Conservation (phyloP, 2,888 invertebrate species). For the Nebria brevicollis region DNA sequence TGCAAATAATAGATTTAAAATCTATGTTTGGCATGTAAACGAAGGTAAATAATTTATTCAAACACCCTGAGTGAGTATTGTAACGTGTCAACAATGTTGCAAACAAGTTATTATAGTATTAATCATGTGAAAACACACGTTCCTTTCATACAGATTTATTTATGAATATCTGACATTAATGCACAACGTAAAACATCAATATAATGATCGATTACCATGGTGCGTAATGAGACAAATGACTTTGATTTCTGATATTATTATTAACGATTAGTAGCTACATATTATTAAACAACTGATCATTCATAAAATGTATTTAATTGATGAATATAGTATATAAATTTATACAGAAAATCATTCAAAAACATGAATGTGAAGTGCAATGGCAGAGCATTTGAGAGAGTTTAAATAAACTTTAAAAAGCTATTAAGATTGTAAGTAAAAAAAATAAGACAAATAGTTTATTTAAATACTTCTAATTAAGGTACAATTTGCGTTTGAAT, state of each 20-base stretch:
- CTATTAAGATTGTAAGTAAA: background rate
- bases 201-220: slow-evolving; percentile 32
- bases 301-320: too few species aligned
- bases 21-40: background rate
- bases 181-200: slow-evolving; percentile 40
- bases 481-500: slow-evolving; percentile 38
- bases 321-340: too few species aligned
- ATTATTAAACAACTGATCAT: background rate
- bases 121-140: slow-evolving; percentile 42
- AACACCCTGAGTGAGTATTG: slow-evolving; percentile 20
- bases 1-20: background rate
- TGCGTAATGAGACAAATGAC: slow-evolving; percentile 36
- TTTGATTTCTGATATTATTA: slow-evolving; percentile 34
- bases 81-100: slow-evolving; percentile 37
- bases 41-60: slow-evolving; percentile 20
- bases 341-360: too few species aligned
- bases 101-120: slow-evolving; percentile 42
- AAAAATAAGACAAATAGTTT: background rate
- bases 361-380: too few species aligned
- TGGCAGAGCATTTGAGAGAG: background rate
- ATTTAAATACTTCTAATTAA: slow-evolving; percentile 39
- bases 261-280: slow-evolving; percentile 26
- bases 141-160: slow-evolving; percentile 33
- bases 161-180: slow-evolving; percentile 41
- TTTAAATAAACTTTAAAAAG: background rate